Conservation (phyloP, 2,888 invertebrate species). For the Sycophila texana region DNA sequence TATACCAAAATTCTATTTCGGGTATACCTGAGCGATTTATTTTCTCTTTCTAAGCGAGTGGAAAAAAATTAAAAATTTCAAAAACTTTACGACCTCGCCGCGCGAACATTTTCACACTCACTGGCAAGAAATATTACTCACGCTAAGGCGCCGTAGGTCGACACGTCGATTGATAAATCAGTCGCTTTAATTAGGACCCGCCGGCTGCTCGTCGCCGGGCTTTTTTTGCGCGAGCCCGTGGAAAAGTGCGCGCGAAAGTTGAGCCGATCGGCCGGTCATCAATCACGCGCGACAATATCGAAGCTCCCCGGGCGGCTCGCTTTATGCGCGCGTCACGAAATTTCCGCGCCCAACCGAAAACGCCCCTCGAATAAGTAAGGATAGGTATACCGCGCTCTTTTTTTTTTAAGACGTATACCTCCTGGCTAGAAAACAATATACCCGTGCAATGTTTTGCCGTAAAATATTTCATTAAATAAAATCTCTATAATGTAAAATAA, state of each 20-base stretch:
- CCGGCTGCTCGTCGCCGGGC: neutral
- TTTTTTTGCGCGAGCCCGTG: neutral
- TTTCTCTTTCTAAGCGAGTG: neutral
- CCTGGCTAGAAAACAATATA: too few species aligned
- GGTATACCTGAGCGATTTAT: too few species aligned
- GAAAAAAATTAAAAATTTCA: neutral
- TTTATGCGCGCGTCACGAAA: constrained; percentile 5
- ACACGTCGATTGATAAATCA: neutral
- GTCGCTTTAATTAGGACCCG: constrained; percentile 19
- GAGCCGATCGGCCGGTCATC: constrained; percentile 8
- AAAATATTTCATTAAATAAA: neutral
- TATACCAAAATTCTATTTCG: too few species aligned
- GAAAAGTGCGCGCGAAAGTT: neutral
- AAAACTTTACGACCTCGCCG: neutral
- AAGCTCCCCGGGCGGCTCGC: neutral
- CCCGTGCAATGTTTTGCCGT: neutral
- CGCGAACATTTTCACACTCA: neutral
- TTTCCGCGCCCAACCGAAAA: neutral
- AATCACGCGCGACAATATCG: constrained; percentile 27
- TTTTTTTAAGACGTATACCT: neutral
- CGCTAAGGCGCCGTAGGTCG: neutral
- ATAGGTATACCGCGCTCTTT: neutral
- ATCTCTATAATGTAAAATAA: too few species aligned
- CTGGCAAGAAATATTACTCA: neutral
- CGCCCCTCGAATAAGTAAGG: constrained; percentile 17